Conservation (phyloP, 1,140 invertebrate species). For the Macrobrachium nipponense region DNA sequence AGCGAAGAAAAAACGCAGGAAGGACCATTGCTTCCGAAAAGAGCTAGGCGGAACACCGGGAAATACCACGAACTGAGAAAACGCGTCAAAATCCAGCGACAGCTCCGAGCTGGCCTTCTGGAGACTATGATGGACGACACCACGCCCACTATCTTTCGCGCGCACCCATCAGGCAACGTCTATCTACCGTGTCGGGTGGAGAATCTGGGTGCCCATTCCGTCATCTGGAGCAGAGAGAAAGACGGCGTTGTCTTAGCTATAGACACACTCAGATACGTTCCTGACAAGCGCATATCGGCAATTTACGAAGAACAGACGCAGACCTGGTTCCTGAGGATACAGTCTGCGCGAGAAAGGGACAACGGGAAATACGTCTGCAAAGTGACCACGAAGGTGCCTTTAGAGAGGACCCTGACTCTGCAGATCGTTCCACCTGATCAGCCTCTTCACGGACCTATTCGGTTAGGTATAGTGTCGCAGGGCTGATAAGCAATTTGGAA, state of each 20-base stretch:
- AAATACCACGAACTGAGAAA: slow-evolving; percentile 18
- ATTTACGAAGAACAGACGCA: slow-evolving; percentile 13
- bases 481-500: not conserved
- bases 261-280: not conserved
- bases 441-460: not conserved
- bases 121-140: slow-evolving; percentile 20
- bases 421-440: slow-evolving; percentile 18
- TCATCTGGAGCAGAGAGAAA: slow-evolving; percentile 8
- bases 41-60: slow-evolving; percentile 21
- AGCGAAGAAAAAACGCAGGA: not conserved
- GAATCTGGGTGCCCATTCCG: slow-evolving; percentile 27
- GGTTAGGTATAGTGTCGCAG: not conserved
- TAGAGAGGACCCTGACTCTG: slow-evolving; percentile 15
- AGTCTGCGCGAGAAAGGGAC: not conserved
- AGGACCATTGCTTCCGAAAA: not conserved
- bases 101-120: slow-evolving; percentile 17
- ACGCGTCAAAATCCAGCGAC: slow-evolving; percentile 21
- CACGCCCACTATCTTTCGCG: slow-evolving; percentile 16
- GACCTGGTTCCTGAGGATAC: slow-evolving; percentile 28
- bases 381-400: slow-evolving; percentile 12
- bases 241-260: slow-evolving; percentile 14
- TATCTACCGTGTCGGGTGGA: slow-evolving; percentile 33
- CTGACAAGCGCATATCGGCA: slow-evolving; percentile 9
- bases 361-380: slow-evolving; percentile 8
- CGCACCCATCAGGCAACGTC: not conserved